These are phyloP conservation scores for Diachasmimorpha longicaudata DNA, from an alignment of 1,140 invertebrate genomes.

Conservation along the genomic window DNA sequence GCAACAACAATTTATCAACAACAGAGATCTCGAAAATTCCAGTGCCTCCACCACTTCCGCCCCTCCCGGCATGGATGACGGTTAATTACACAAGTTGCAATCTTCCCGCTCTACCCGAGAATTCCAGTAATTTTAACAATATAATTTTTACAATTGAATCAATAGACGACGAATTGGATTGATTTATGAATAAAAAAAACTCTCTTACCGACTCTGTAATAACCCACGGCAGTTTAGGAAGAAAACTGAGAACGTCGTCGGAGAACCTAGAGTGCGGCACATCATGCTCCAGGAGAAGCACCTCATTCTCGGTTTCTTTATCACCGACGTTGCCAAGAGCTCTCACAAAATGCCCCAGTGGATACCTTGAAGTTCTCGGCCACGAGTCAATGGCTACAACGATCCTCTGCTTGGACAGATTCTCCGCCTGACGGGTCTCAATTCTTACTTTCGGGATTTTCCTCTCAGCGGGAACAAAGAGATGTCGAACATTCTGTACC, in stretches of 20 bases:
- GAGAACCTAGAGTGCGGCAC: constrained; percentile 95
- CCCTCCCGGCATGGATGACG: neutral
- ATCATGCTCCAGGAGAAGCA: constrained; percentile 95
- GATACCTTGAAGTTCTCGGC: constrained; percentile 85
- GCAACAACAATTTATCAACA: constrained; percentile 12
- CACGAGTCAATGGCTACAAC: constrained; percentile 93
- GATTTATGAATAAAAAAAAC: neutral
- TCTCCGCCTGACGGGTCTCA: constrained; percentile 87
- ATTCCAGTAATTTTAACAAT: too few species aligned
- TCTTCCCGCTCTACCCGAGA: neutral
- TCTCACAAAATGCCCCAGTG: constrained; percentile 86
- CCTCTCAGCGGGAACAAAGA: constrained; percentile 90
- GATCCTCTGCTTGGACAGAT: constrained; percentile 82
- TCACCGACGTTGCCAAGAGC: constrained; percentile 84
- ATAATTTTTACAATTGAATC: too few species aligned
- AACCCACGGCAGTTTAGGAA: constrained; percentile 90
- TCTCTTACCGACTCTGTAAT: constrained; percentile 78
- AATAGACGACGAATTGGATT: too few species aligned
- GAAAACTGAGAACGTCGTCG: constrained; percentile 88
- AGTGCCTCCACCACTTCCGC: constrained; percentile 16
- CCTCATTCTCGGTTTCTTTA: constrained; percentile 93
- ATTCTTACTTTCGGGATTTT: constrained; percentile 91
- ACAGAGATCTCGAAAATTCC: constrained; percentile 14
- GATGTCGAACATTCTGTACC: constrained; percentile 73
- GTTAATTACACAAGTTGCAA: neutral